phyloP scores from a whole-genome alignment of 2,888 invertebrate genomes.

The Megastigmus dorsalis region DNA sequence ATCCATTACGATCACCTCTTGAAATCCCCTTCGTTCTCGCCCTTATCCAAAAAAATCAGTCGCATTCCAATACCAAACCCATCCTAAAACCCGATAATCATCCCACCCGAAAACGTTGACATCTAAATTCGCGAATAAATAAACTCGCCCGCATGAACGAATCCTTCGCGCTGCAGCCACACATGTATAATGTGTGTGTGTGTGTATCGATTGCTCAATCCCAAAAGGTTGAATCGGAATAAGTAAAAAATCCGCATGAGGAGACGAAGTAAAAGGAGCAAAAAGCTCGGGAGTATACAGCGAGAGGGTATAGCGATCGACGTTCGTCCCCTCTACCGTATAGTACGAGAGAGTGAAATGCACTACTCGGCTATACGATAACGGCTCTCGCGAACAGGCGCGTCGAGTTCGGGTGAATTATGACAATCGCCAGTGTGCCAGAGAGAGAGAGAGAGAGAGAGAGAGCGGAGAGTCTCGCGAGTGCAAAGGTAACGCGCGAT shows the following conservation, averaged over 20 bases:
- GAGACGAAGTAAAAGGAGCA: background rate
- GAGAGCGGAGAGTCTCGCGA: no score
- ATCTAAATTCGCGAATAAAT: no score
- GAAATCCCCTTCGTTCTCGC: background rate
- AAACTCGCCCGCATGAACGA: background rate
- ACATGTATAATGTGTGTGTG: no score
- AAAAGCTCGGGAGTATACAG: no score
- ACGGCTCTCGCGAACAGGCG: constrained; percentile 61
- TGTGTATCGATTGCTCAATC: constrained; percentile 18
- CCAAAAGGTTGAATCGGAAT: background rate
- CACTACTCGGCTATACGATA: no score
- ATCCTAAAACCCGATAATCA: background rate
- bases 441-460: background rate
- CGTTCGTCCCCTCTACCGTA: no score
- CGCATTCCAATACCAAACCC: background rate
- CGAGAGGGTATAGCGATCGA: no score
- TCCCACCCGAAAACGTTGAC: no score
- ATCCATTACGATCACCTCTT: constrained; percentile 5
- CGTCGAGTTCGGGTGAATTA: constrained; percentile 31
- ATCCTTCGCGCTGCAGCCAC: background rate
- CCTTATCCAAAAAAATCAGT: background rate
- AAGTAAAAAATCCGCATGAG: background rate
- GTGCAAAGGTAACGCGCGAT: no score
- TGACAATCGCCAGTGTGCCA: constrained; percentile 21
- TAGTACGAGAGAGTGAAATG: no score